These are phyloP conservation scores for Acronicta leporina DNA, from an alignment of 2,888 invertebrate genomes.

Conservation along the genomic window DNA sequence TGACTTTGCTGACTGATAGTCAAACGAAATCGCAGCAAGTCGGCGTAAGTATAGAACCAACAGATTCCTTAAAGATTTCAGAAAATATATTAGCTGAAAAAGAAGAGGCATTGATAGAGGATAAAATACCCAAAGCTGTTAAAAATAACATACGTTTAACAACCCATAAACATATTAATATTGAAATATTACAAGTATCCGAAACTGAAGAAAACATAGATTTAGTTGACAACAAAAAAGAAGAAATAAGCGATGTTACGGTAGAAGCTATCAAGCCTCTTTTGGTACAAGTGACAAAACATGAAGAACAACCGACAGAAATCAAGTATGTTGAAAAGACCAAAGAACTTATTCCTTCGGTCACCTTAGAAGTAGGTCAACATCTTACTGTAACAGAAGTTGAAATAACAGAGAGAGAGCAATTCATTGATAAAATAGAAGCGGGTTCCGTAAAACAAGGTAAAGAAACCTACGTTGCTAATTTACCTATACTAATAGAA, in stretches of 20 bases:
- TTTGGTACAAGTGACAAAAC: constrained; percentile 81
- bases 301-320: constrained; percentile 76
- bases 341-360: constrained; percentile 51
- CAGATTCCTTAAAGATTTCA: constrained; percentile 70
- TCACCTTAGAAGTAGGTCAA: constrained; percentile 69
- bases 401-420: constrained; percentile 84
- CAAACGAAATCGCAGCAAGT: constrained; percentile 69
- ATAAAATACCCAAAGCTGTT: constrained; percentile 52
- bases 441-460: constrained; percentile 48
- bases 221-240: constrained; percentile 41
- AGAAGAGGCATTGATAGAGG: constrained; percentile 62
- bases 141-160: constrained; percentile 62
- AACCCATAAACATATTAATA: constrained; percentile 68
- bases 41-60: constrained; percentile 79
- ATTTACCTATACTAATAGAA: constrained; percentile 68
- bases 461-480: constrained; percentile 63
- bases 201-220: constrained; percentile 66
- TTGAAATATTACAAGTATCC: constrained; percentile 63
- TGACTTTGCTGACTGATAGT: constrained; percentile 50
- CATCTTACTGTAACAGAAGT: constrained; percentile 88
- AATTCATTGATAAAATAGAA: constrained; percentile 48
- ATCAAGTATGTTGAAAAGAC: constrained; percentile 48
- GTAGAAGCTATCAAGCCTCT: constrained; percentile 67
- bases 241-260: constrained; percentile 58
- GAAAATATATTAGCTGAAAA: constrained; percentile 71